phyloP scores from a whole-genome alignment of 2,797 vertebrate genomes.

The Adelosebastes latens region DNA sequence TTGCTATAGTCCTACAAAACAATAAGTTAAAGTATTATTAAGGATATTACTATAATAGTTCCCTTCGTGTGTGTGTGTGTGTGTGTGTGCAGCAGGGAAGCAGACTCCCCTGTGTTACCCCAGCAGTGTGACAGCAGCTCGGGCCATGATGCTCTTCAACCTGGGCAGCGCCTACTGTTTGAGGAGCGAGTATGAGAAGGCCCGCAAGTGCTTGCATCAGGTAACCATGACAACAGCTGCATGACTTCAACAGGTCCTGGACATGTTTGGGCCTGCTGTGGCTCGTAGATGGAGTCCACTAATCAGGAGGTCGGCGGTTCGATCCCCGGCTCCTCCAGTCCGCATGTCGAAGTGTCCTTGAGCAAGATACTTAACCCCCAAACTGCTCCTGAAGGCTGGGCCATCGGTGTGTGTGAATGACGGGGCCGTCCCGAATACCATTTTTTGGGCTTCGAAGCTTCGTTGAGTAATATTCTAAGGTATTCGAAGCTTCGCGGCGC shows the following conservation, averaged over 20 bases:
- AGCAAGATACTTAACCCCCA: too few species aligned
- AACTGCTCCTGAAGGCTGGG: too few species aligned
- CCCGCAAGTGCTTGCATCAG: constrained; percentile 96
- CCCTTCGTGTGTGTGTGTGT: neutral
- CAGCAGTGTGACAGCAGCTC: constrained; percentile 91
- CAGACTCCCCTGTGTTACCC: constrained; percentile 95
- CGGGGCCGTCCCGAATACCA: too few species aligned
- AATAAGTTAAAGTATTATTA: neutral
- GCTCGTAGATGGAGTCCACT: too few species aligned
- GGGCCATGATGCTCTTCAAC: constrained; percentile 98
- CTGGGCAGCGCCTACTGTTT: constrained; percentile 97
- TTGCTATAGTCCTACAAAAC: neutral
- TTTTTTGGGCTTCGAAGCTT: too few species aligned
- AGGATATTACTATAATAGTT: neutral
- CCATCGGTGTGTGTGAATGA: too few species aligned
- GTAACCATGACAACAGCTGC: constrained; percentile 64
- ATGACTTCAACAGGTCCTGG: neutral
- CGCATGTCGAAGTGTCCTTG: too few species aligned
- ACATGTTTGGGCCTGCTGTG: too few species aligned
- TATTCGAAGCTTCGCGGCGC: too few species aligned
- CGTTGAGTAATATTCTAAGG: too few species aligned
- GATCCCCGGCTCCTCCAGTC: too few species aligned
- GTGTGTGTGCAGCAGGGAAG: constrained; percentile 88
- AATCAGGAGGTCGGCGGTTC: too few species aligned
- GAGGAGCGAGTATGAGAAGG: constrained; percentile 98